Evolutionary conservation across 2,113 vertebrate species (phyloP).

Genomic region (Dolichotis patagonum): DNA sequence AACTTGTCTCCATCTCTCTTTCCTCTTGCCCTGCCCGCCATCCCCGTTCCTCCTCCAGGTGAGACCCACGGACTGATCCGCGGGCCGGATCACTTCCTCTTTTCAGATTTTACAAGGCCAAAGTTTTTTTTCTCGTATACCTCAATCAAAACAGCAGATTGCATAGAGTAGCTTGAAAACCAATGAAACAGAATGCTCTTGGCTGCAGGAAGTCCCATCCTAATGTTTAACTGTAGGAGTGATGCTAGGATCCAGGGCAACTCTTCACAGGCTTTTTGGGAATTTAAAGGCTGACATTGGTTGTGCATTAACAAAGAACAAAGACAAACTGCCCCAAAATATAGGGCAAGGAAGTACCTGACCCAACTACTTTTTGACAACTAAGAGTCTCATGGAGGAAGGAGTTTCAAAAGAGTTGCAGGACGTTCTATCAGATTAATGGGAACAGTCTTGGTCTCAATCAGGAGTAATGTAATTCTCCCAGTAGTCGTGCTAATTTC

Average conservation of each 20-base stretch:
- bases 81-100: no score
- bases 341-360: not conserved
- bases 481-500: not conserved
- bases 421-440: no score
- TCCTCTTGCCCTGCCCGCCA: no score
- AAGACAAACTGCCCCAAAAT: not conserved
- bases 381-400: not conserved
- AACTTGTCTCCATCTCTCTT: no score
- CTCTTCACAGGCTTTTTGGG: not conserved
- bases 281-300: not conserved
- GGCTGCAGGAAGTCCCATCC: not conserved
- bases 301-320: not conserved
- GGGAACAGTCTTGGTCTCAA: not conserved
- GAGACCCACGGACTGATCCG: no score
- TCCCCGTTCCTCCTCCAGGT: no score
- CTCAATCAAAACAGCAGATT: not conserved
- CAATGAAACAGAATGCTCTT: not conserved
- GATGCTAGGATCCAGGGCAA: not conserved
- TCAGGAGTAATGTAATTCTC: not conserved
- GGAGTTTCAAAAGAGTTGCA: not conserved
- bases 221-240: not conserved
- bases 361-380: not conserved
- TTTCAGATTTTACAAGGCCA: not conserved
- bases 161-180: not conserved
- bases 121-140: not conserved